Evolutionary conservation across 2,797 vertebrate genomes (phyloP).

Genomic region (Chelonia mydas): DNA sequence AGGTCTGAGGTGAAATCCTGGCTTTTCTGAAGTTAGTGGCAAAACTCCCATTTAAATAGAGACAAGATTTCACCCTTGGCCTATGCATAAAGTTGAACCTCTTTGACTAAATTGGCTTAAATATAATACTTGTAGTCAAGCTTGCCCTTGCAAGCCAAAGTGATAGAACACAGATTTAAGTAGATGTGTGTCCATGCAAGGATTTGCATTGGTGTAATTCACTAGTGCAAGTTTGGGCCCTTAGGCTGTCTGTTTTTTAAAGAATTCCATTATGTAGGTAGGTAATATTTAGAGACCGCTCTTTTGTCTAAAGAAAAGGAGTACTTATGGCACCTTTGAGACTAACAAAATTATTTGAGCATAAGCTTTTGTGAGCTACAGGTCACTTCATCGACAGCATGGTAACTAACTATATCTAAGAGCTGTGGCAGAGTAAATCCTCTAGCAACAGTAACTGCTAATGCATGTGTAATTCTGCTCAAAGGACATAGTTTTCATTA

Average conservation of each 20-base stretch:
- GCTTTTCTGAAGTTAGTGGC: neutral
- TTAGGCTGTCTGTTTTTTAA: neutral
- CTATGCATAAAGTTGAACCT: neutral
- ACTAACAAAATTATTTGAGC: too few relatives aligned
- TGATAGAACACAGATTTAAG: neutral
- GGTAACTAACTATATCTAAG: neutral
- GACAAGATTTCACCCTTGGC: neutral
- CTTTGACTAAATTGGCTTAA: neutral
- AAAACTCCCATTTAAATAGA: neutral
- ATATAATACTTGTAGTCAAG: neutral
- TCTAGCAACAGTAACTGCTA: conserved; percentile 60
- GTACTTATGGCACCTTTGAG: too few relatives aligned
- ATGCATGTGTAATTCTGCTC: conserved; percentile 65
- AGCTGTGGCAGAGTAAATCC: neutral
- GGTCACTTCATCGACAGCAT: neutral
- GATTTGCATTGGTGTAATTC: neutral
- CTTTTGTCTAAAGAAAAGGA: neutral
- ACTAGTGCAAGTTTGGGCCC: neutral
- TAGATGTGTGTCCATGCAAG: rapidly evolving
- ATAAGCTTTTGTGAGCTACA: too few relatives aligned
- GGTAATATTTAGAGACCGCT: neutral
- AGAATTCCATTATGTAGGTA: neutral
- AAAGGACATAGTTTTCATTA: conserved; percentile 70
- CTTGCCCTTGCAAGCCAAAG: neutral
- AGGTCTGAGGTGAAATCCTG: neutral